Conservation (phyloP, 2,113 vertebrate species). For the Phalacrocorax pelagicus region DNA sequence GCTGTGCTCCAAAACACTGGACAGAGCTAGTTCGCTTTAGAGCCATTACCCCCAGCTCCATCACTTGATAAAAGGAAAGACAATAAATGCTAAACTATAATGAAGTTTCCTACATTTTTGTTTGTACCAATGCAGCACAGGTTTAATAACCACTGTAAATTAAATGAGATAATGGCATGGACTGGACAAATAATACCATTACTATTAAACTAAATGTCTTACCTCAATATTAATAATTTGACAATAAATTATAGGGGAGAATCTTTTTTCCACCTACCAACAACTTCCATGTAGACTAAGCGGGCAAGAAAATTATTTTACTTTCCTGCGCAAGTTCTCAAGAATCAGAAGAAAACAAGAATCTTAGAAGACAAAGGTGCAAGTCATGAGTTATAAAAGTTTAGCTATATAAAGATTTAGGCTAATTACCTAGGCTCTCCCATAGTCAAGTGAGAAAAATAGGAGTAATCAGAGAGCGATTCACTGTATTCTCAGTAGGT, state of each 20-base stretch:
- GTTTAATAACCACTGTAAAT: slow-evolving; percentile 47
- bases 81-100: neutral
- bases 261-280: neutral
- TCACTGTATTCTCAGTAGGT: neutral
- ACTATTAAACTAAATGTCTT: neutral
- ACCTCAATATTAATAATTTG: neutral
- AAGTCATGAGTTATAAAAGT: neutral
- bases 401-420: neutral
- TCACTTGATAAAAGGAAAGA: slow-evolving; percentile 24
- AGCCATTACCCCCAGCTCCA: neutral
- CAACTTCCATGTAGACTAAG: neutral
- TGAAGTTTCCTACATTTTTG: slow-evolving; percentile 39
- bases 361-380: neutral
- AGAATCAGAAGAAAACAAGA: neutral
- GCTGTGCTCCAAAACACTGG: neutral
- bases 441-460: neutral
- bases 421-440: neutral
- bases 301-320: neutral
- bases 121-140: neutral
- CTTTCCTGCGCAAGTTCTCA: neutral
- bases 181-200: neutral
- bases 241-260: neutral
- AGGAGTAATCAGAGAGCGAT: neutral
- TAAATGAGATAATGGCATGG: slow-evolving; percentile 28
- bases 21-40: neutral